A percentile compares a stretch with the other conserved stretches of the same genome.
Conservation (phyloP, 2,888 invertebrate genomes). For the Drosophila paracracens region DNA sequence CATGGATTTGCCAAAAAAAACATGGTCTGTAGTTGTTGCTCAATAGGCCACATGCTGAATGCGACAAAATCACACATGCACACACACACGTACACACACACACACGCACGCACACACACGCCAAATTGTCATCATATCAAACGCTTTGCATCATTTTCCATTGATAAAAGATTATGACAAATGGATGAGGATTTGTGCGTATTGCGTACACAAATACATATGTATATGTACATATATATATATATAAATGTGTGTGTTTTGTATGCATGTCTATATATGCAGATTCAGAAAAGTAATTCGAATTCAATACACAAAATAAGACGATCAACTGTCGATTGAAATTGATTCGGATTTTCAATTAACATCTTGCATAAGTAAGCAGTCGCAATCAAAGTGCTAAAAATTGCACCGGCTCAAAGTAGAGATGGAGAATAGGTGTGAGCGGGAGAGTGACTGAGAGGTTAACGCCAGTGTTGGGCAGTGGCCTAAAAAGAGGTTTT, state of each 20-base stretch:
- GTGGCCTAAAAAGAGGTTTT: background rate
- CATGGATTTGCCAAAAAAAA: constrained; percentile 32
- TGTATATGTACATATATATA: background rate
- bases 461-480: background rate
- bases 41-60: constrained; percentile 13
- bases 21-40: constrained; percentile 10
- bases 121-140: constrained; percentile 35
- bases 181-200: constrained; percentile 28
- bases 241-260: background rate
- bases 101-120: background rate
- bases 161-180: constrained; percentile 46
- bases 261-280: background rate
- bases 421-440: background rate
- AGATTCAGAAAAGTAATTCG: constrained; percentile 15
- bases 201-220: background rate
- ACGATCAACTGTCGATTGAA: background rate
- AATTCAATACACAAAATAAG: constrained; percentile 16
- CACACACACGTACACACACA: background rate
- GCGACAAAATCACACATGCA: constrained; percentile 4
- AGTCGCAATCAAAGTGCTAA: background rate
- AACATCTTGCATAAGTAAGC: background rate
- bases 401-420: background rate
- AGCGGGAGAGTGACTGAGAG: background rate
- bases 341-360: constrained; percentile 6
- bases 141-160: constrained; percentile 27